Evolutionary conservation across 2,888 invertebrate genomes (phyloP).

Genomic region (Xylota sylvarum): DNA sequence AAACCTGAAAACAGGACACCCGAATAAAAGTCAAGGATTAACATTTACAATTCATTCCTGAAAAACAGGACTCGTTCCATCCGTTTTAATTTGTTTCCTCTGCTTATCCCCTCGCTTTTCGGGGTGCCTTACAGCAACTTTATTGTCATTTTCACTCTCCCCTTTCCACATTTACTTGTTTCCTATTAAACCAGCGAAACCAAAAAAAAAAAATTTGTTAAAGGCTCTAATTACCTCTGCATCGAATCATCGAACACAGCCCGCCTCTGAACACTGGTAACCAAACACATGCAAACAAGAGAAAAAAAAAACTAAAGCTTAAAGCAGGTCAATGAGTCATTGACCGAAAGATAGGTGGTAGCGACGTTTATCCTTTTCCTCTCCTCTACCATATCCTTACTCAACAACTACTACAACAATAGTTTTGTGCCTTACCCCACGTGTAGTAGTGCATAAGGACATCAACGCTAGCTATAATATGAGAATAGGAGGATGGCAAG

Average conservation of each 20-base stretch:
- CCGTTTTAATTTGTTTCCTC: constrained; percentile 62
- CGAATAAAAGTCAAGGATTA: constrained; percentile 74
- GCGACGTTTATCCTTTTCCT: constrained; percentile 27
- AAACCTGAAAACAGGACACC: constrained; percentile 44
- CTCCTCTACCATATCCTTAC: not conserved
- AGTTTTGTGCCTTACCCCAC: constrained; percentile 23
- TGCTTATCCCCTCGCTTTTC: not conserved
- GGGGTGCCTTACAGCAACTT: constrained; percentile 18
- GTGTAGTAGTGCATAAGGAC: constrained; percentile 40
- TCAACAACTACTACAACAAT: constrained; percentile 47
- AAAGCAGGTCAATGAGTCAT: constrained; percentile 76
- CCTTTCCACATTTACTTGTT: constrained; percentile 39
- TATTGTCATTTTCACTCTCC: constrained; percentile 38
- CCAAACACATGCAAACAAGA: constrained; percentile 34
- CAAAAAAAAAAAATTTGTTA: not conserved
- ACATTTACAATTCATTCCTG: constrained; percentile 64
- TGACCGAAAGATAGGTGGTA: constrained; percentile 74
- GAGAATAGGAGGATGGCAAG: constrained; percentile 33
- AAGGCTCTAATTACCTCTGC: constrained; percentile 72
- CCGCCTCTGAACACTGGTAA: constrained; percentile 55
- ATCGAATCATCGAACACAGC: constrained; percentile 51
- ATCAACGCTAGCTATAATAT: constrained; percentile 24
- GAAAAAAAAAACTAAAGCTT: constrained; percentile 19
- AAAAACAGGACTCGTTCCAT: constrained; percentile 54
- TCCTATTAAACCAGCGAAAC: constrained; percentile 26